Evolutionary conservation across 2,888 invertebrate species (phyloP).

Genomic region (Cecidostiba fungosa): DNA sequence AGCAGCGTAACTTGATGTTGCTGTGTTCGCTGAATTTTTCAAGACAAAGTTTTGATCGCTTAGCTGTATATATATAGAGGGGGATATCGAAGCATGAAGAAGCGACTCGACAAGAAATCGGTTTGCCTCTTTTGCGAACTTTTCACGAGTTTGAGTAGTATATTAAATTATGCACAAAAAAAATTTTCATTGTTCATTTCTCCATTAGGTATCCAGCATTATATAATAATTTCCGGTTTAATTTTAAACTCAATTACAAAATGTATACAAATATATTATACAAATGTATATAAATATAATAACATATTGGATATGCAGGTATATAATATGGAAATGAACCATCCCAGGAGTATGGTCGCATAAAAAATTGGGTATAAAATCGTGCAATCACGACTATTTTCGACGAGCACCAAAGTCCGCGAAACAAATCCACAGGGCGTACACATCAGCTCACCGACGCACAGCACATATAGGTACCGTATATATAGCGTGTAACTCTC

Average conservation of each 20-base stretch:
- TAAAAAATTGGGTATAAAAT: not conserved
- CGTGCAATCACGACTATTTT: not conserved
- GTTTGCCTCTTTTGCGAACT: not conserved
- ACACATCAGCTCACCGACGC: not conserved
- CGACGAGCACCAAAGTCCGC: not conserved
- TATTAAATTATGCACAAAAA: too few relatives aligned
- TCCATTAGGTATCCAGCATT: too few relatives aligned
- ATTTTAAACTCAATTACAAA: too few relatives aligned
- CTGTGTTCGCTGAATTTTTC: slow-evolving; percentile 46
- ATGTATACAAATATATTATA: too few relatives aligned
- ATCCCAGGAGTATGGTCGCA: too few relatives aligned
- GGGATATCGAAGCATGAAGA: not conserved
- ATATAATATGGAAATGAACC: too few relatives aligned
- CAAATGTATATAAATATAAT: too few relatives aligned
- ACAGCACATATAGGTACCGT: not conserved
- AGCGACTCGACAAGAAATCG: not conserved
- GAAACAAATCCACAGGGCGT: not conserved
- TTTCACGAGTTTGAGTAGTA: too few relatives aligned
- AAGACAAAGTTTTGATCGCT: slow-evolving; percentile 25
- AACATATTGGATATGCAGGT: too few relatives aligned
- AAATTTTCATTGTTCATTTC: too few relatives aligned
- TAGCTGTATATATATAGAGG: not conserved
- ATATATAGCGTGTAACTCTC: not conserved
- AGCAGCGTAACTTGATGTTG: not conserved
- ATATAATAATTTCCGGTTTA: too few relatives aligned